phyloP scores from a whole-genome alignment of 64 coral and sea anemone genomes.

The Platygyra sinensis region DNA sequence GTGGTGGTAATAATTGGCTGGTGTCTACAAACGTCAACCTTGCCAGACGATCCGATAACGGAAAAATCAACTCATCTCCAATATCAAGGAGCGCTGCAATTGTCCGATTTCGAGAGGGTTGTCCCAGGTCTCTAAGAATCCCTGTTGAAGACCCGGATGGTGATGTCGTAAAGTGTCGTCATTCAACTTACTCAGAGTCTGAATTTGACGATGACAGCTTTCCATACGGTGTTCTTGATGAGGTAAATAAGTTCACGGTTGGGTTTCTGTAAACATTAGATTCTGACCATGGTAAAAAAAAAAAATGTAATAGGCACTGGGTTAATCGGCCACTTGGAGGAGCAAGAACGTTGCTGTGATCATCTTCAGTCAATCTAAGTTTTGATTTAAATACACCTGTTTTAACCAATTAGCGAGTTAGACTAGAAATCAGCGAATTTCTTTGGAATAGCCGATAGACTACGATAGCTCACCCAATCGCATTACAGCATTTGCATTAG shows the following conservation, averaged over 20 bases:
- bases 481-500: too few species aligned
- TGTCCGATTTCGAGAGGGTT: conserved; percentile 17
- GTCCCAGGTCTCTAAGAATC: conserved; percentile 34
- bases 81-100: conserved; percentile 43
- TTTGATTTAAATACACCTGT: too few species aligned
- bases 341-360: too few species aligned
- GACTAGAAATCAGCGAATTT: too few species aligned
- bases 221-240: conserved; percentile 41
- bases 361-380: too few species aligned
- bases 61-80: conserved; percentile 58
- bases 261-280: too few species aligned
- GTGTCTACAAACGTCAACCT: conserved; percentile 15
- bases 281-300: too few species aligned
- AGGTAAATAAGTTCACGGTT: not conserved
- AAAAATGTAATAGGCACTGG: too few species aligned
- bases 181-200: conserved; percentile 19
- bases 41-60: conserved; percentile 28
- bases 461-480: too few species aligned
- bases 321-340: too few species aligned
- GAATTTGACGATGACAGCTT: not conserved
- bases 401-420: too few species aligned
- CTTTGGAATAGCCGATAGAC: too few species aligned
- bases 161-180: conserved; percentile 61
- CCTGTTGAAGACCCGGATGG: conserved; percentile 68
- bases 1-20: not conserved